Evolutionary conservation across 2,797 vertebrate genomes (phyloP).

Genomic region (Xenops minutus): DNA sequence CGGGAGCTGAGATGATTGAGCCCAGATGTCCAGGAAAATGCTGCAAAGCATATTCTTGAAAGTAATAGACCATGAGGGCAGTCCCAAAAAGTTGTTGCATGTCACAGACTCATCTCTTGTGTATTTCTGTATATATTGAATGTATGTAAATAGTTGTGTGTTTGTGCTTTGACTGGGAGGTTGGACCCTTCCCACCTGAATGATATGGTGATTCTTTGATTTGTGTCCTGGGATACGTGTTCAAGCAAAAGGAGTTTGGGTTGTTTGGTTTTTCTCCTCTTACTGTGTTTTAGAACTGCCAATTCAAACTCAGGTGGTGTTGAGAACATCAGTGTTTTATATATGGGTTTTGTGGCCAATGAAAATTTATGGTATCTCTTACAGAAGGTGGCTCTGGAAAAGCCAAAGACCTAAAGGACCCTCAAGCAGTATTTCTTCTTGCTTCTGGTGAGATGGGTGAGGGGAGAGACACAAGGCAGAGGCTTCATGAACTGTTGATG

Average conservation of each 20-base stretch:
- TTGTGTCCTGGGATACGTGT: background rate
- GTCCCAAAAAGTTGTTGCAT: background rate
- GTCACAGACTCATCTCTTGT: background rate
- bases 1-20: background rate
- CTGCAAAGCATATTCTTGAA: background rate
- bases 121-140: background rate
- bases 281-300: background rate
- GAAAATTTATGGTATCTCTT: background rate
- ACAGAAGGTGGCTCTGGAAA: background rate
- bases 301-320: background rate
- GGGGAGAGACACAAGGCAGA: background rate
- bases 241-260: background rate
- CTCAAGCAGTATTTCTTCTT: background rate
- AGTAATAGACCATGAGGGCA: background rate
- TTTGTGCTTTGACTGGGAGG: background rate
- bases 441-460: background rate
- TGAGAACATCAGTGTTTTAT: background rate
- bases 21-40: background rate
- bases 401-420: background rate
- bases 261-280: background rate
- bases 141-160: background rate
- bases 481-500: background rate
- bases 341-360: fast-evolving
- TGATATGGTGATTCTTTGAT: background rate
- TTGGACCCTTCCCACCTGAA: background rate